Evolutionary conservation across 1,140 invertebrate species (phyloP).

Genomic region (Pteromalus puparum): DNA sequence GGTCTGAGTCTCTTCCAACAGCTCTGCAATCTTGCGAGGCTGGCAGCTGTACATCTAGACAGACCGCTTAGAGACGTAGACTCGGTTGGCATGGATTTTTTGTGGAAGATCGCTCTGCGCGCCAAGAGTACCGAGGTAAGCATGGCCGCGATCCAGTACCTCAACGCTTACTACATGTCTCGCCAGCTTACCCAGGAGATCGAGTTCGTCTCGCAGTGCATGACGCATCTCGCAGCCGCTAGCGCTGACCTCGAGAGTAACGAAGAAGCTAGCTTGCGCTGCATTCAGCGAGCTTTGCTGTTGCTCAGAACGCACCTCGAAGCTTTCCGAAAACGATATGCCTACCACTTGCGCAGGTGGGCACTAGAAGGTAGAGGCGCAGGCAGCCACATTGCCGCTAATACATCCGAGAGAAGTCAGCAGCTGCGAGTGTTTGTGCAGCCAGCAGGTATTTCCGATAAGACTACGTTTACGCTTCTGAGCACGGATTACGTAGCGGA

Average conservation of each 20-base stretch:
- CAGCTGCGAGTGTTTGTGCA: constrained; percentile 87
- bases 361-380: constrained; percentile 87
- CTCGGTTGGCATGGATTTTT: constrained; percentile 90
- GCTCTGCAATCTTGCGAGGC: constrained; percentile 88
- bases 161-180: constrained; percentile 95
- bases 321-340: constrained; percentile 91
- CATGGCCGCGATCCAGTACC: constrained; percentile 93
- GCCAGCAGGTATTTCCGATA: constrained; percentile 88
- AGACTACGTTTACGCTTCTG: constrained; percentile 85
- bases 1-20: constrained; percentile 94
- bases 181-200: constrained; percentile 92
- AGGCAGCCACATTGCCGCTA: constrained; percentile 82
- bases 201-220: constrained; percentile 93
- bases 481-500: constrained; percentile 92
- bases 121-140: constrained; percentile 94
- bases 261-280: constrained; percentile 88
- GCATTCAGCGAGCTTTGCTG: constrained; percentile 91
- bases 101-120: constrained; percentile 94
- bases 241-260: constrained; percentile 82
- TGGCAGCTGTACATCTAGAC: constrained; percentile 81
- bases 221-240: constrained; percentile 90
- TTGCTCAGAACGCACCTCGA: constrained; percentile 94
- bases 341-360: constrained; percentile 90
- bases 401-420: constrained; percentile 76
- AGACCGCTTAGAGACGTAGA: constrained; percentile 71